Evolutionary conservation across 2,113 vertebrate genomes (phyloP).

Genomic region (Loxodonta africana): DNA sequence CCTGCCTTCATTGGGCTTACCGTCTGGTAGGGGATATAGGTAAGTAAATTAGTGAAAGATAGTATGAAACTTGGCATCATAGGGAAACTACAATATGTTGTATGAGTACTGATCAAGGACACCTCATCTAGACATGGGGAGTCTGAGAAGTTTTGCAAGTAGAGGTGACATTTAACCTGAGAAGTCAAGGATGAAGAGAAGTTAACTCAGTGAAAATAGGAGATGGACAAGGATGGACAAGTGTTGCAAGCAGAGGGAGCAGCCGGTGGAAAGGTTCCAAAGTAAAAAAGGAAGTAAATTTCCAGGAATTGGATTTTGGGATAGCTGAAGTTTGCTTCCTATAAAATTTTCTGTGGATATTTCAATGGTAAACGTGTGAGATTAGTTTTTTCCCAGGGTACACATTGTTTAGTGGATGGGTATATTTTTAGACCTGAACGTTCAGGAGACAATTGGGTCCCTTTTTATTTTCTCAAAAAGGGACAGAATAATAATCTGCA

Average conservation of each 20-base stretch:
- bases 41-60: neutral
- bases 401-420: neutral
- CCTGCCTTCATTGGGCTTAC: neutral
- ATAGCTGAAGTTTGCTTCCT: neutral
- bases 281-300: slow-evolving; percentile 30
- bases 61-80: neutral
- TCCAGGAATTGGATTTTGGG: neutral
- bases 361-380: neutral
- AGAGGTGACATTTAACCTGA: neutral
- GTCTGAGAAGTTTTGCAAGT: neutral
- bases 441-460: neutral
- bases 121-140: neutral
- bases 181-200: slow-evolving; percentile 4
- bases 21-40: neutral
- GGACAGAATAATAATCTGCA: slow-evolving; percentile 8
- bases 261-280: neutral
- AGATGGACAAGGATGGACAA: neutral
- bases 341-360: neutral
- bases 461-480: slow-evolving; percentile 43
- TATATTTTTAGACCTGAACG: neutral
- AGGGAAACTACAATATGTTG: neutral
- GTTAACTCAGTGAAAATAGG: neutral
- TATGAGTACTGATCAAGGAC: neutral
- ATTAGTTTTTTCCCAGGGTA: neutral
- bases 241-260: neutral